A percentile compares a stretch with the other conserved stretches of the same genome.
phyloP scores from a whole-genome alignment of 92 coral and sea anemone genomes.

The Zoanthus solanderi region DNA sequence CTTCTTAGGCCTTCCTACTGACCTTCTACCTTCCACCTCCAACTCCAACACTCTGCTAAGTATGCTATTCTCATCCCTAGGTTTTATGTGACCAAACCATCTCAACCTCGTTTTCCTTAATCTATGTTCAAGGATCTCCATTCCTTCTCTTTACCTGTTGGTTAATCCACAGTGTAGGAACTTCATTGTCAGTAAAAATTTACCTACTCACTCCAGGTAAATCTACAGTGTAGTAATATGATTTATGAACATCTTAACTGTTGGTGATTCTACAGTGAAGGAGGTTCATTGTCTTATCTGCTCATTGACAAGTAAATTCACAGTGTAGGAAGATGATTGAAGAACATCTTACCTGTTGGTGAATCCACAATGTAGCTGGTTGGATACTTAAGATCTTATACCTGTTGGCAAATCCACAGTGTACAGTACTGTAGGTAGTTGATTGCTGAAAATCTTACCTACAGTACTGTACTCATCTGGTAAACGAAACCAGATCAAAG shows the following conservation, averaged over 20 bases:
- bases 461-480: not conserved
- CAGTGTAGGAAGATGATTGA: not conserved
- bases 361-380: not conserved
- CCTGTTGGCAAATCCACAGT: slow-evolving; percentile 85
- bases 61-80: too few species aligned
- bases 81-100: too few species aligned
- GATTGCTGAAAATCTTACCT: slow-evolving; percentile 65
- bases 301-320: not conserved
- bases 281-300: slow-evolving; percentile 46
- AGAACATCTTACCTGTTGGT: not conserved
- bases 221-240: not conserved
- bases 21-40: too few species aligned
- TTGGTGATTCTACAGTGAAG: not conserved
- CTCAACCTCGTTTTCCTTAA: too few species aligned
- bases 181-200: slow-evolving; percentile 61
- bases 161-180: slow-evolving; percentile 90
- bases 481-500: too few species aligned
- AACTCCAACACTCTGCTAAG: too few species aligned
- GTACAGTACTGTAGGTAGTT: slow-evolving; percentile 97
- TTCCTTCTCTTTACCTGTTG: slow-evolving; percentile 58
- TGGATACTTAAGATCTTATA: slow-evolving; percentile 17
- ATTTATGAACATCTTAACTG: slow-evolving; percentile 16
- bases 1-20: too few species aligned
- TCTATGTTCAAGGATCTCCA: too few species aligned
- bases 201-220: not conserved